Percentiles rank a stretch among this genome's conserved stretches.
These are phyloP conservation scores for Aphaenogaster floridana DNA, from an alignment of 1,140 invertebrate genomes.

Conservation along the genomic window DNA sequence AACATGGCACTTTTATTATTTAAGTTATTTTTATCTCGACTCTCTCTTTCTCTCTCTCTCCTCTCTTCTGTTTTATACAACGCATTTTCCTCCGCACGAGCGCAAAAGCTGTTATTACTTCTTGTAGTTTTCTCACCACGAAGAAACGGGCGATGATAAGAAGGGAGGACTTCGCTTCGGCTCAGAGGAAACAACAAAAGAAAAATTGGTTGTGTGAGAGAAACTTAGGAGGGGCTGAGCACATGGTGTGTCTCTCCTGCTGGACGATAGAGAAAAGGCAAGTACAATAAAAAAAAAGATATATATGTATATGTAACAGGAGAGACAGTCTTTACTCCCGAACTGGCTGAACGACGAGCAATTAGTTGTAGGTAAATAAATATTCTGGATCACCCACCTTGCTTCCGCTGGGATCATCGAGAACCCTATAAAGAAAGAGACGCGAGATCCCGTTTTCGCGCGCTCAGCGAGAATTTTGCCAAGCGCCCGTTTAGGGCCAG, in stretches of 20 bases:
- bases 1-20: not conserved
- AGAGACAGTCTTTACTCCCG: slow-evolving; percentile 71
- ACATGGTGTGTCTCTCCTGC: slow-evolving; percentile 18
- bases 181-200: slow-evolving; percentile 43
- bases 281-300: slow-evolving; percentile 11
- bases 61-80: not conserved
- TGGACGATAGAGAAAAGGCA: slow-evolving; percentile 38
- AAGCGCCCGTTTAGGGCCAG: slow-evolving; percentile 77
- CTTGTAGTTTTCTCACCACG: slow-evolving; percentile 35
- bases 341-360: slow-evolving; percentile 74
- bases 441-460: slow-evolving; percentile 49
- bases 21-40: slow-evolving; percentile 25
- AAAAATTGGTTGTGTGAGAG: slow-evolving; percentile 51
- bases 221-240: slow-evolving; percentile 50
- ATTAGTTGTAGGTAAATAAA: slow-evolving; percentile 82
- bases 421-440: slow-evolving; percentile 70
- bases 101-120: slow-evolving; percentile 33
- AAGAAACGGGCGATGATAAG: slow-evolving; percentile 51
- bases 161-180: slow-evolving; percentile 33
- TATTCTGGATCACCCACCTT: slow-evolving; percentile 82
- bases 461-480: slow-evolving; percentile 57
- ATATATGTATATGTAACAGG: slow-evolving; percentile 28
- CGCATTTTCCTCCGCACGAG: slow-evolving; percentile 22
- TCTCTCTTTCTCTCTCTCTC: not conserved
- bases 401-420: slow-evolving; percentile 77